Evolutionary conservation across 2,797 vertebrate species (phyloP), one percentile per base, ranked within the genome.

Genomic region (Cryptoprocta ferox): DNA sequence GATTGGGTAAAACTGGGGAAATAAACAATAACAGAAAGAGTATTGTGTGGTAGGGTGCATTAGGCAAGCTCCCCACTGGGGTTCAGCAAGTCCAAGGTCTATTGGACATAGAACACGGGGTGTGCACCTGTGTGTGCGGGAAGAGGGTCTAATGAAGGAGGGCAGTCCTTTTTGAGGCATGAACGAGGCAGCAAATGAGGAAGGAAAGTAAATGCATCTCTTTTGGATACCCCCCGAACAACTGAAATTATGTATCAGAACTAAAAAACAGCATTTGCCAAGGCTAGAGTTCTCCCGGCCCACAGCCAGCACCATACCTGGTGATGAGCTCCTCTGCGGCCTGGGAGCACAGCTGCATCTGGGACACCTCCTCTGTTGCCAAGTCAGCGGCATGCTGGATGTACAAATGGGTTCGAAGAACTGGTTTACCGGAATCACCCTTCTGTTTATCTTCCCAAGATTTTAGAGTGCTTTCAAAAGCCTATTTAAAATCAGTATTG

Each of bases 401-500:
- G 98, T 99, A 99, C 82, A 99, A 98, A 98, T 99, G 99, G n/a
- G 99, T 99, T 59, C 99, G 98, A 96, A 99, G 97, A 68, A 98
- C 97, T 12, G 98, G 98, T 48, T 99, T 99, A 81, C 99, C 99
- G 95, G 99, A 99, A 97, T 99, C 99, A 71, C 98, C 98, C 98
- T 99, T 99, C 98, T 99, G 98, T 97, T 99, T 99, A 98, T 99
- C 99, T 98, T 99, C 99, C 99, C 99, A 99, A 12, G 99, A 99
- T 98, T 99, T 99, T 86, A 99, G 80, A 0, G 99, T 99, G 98
- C 99, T 99, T 98, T 99, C 99, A 97, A 99, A 99, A 1, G 99
- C 99, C 99, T 99, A 97, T 92, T 94, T 14, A 94, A 97, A 98
- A 98, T 24, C 5, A 97, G 90, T 28, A 79, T 32, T 3, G 65